phyloP scores from a whole-genome alignment of 2,888 invertebrate genomes.

The Cerastoderma edule region DNA sequence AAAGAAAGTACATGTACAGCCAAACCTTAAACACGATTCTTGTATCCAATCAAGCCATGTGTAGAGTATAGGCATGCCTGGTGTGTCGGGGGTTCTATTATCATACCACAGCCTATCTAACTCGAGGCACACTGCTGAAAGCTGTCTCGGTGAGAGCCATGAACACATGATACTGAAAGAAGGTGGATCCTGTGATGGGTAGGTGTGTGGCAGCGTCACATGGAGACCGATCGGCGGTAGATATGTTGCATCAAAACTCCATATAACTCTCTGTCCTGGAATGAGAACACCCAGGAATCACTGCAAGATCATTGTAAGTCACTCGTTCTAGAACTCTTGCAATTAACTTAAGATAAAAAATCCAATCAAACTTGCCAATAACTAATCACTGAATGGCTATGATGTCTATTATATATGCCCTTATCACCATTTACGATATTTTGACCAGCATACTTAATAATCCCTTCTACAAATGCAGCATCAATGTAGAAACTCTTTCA shows the following conservation, averaged over 20 bases:
- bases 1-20: no score
- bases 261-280: constrained; percentile 67
- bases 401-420: no score
- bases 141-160: constrained; percentile 72
- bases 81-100: constrained; percentile 33
- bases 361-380: no score
- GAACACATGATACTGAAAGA: constrained; percentile 68
- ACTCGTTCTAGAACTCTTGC: no score
- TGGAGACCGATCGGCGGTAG: constrained; percentile 73
- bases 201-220: constrained; percentile 72
- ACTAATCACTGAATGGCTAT: no score
- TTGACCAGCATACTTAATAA: no score
- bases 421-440: no score
- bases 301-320: no score
- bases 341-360: no score
- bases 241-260: constrained; percentile 64
- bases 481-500: no score
- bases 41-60: constrained; percentile 79
- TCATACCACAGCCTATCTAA: constrained; percentile 72
- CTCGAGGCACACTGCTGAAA: constrained; percentile 67
- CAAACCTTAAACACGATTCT: constrained; percentile 60
- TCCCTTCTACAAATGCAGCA: no score
- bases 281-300: no score
- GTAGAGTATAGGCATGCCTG: constrained; percentile 72
- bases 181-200: constrained; percentile 72